Conservation (phyloP, 1,140 invertebrate genomes). For the Ladona fulva region DNA sequence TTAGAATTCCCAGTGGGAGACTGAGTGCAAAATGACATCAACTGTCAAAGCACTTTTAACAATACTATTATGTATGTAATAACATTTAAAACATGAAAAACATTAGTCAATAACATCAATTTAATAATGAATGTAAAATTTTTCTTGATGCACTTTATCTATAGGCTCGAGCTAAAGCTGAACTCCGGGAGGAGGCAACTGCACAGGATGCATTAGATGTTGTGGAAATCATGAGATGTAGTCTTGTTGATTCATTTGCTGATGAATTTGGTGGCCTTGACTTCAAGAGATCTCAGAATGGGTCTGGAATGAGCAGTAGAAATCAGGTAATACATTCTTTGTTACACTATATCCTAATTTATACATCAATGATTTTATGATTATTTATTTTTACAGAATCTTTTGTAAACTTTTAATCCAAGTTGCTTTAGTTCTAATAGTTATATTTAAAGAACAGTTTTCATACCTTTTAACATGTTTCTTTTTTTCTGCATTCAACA, state of each 20-base stretch:
- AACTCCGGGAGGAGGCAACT: slow-evolving; percentile 70
- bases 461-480: too few relatives aligned
- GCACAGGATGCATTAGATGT: slow-evolving; percentile 74
- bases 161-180: slow-evolving; percentile 73
- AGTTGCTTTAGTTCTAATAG: too few relatives aligned
- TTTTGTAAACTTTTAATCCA: slow-evolving; percentile 16
- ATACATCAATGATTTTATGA: slow-evolving; percentile 3
- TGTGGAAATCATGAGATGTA: slow-evolving; percentile 73
- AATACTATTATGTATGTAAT: too few relatives aligned
- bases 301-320: slow-evolving; percentile 60
- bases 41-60: too few relatives aligned
- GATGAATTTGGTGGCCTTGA: slow-evolving; percentile 60
- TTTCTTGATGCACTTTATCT: too few relatives aligned
- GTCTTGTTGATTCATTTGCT: slow-evolving; percentile 64
- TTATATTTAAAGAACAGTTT: too few relatives aligned
- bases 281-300: slow-evolving; percentile 58
- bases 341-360: slow-evolving; percentile 16
- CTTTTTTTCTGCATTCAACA: too few relatives aligned
- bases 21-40: too few relatives aligned
- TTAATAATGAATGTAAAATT: too few relatives aligned
- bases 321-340: slow-evolving; percentile 44
- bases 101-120: too few relatives aligned
- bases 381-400: slow-evolving; percentile 18
- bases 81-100: too few relatives aligned
- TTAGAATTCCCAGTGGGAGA: too few relatives aligned